Base-by-base conservation (phyloP, 2,113 vertebrate species). In the Periophthalmodon schlosseri region DNA sequence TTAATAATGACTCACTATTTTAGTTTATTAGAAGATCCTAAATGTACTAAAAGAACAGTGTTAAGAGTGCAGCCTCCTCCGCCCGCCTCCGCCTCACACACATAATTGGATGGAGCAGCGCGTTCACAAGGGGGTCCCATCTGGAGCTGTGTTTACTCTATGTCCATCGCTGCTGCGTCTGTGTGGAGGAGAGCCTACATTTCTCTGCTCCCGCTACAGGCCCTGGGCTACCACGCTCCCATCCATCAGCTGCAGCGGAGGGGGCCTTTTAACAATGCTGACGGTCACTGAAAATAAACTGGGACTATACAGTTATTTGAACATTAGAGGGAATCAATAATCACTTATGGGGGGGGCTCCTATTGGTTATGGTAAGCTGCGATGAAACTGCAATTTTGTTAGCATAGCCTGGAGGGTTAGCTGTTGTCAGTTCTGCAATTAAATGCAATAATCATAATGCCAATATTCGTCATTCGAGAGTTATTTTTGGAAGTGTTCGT, bases 231-330 rank as follows among this genome's bases (percentile, higher is more conserved):
- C 81, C 86, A 88, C 86, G 74, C 81, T 86, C 75, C 78, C 88
- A 89, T 91, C 90, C 81, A 89, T 87, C 88, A 87, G 77, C 82
- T 82, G 91, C 89, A 89, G 85, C 88, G 87, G 84, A 81, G 86
- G 86, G 87, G 91, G 90, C 91, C 90, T 92, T 93, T 89, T 91
- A 94, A 91, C 92, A 91, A 91, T 92, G 90, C 88, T 91, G 84
- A 88, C 80, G 88, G 85, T 84, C 75, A 68, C 70, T 80, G 83
- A 76, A 77, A 84, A 91, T 74, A 76, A 82, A 84, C 76, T 79
- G 82, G 83, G 81, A 91, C 88, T 88, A 91, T 89, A 91, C 88
- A 91, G 93, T 91, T 93, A 91, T 91, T 93, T 93, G 91, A 88
- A 91, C 89, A 93, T 93, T 90, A 91, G 75, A 68, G 77, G 74